Percentiles rank a stretch among this genome's conserved stretches.
phyloP scores from a whole-genome alignment of 2,888 invertebrate genomes.

The Diadromus collaris region DNA sequence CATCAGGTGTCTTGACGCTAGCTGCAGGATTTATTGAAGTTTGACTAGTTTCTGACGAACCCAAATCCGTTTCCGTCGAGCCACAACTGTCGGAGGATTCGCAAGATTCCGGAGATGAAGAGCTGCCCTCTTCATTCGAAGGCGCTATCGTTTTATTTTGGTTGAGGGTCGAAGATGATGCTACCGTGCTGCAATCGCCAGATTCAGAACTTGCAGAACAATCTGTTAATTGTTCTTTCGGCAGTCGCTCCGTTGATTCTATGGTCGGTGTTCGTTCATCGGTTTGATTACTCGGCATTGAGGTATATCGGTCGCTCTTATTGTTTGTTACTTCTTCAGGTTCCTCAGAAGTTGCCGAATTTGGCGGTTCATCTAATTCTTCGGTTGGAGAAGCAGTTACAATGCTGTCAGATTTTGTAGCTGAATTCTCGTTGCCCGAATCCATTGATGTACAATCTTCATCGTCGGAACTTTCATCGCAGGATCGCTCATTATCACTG shows the following conservation, averaged over 20 bases:
- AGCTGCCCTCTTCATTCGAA: not conserved
- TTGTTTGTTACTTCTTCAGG: not conserved
- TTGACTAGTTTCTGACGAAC: conserved; percentile 1
- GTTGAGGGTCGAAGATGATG: not conserved
- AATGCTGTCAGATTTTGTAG: not conserved
- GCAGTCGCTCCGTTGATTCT: not conserved
- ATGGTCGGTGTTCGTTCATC: not conserved
- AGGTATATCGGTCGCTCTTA: not conserved
- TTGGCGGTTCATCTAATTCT: too few relatives aligned
- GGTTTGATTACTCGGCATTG: not conserved
- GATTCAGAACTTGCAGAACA: conserved; percentile 15
- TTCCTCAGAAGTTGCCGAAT: not conserved
- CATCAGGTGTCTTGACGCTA: not conserved
- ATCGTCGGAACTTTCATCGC: conserved; percentile 8
- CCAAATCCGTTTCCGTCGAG: not conserved
- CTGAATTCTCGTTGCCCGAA: not conserved
- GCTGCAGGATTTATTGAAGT: not conserved
- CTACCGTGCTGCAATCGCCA: not conserved
- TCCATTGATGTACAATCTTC: conserved; percentile 17
- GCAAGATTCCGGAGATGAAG: conserved; percentile 13
- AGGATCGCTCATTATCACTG: not conserved
- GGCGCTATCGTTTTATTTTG: not conserved
- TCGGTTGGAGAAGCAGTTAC: not conserved
- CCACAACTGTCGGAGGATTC: conserved; percentile 24
- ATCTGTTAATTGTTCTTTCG: conserved; percentile 3